Base-by-base conservation (phyloP, 2,797 vertebrate species). In the Sus cebifrons region DNA sequence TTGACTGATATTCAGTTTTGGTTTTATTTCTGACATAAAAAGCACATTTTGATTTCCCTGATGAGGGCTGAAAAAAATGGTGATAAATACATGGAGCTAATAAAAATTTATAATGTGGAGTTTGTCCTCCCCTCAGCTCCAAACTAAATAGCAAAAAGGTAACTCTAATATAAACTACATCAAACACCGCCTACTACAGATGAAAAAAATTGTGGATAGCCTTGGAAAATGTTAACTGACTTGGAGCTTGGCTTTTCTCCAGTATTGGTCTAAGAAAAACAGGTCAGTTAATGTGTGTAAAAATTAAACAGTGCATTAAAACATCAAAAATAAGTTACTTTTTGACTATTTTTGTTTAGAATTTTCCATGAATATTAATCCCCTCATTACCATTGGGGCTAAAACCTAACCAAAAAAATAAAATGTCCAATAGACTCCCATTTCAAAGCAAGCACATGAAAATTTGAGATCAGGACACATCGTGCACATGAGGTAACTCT, bases 311-410 rank as follows among this genome's bases (percentile, higher is more conserved):
- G 67, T 67, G 23, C 74, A 36, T 90, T 81, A 92, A 5, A 78
- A 90, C 20, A 87, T 62, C 8, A 92, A 90, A 93, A 83, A 94
- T 54, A 88, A 96, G 44, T 86, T 86, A 92, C 36, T 94, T 92
- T 27, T 44, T 6, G 12, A 78, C 82, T 90, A 60, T 75, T 96
- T 94, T 83, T 89, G 21, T 70, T 93, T 75, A 65, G 4, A 54
- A 84, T 60, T 95, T 93, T 52, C 60, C 27, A 52, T 36, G 25
- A 52, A 54, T 68, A 91, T 44, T 73, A 90, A 89, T 83, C 44
- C 40, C 17, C 68, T 88, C 23, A 60, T 89, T 56, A 89, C n/a
- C 54, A 91, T 14, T 49, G 3, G 54, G 86, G 27, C 27, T 89
- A 86, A 91, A 4, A 89, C 44, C 58, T 77, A 95, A 93, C 4